Evolutionary conservation across 37 sponge, comb jelly and placozoan species (phyloP).

Genomic region (Petrosia ficiformis): DNA sequence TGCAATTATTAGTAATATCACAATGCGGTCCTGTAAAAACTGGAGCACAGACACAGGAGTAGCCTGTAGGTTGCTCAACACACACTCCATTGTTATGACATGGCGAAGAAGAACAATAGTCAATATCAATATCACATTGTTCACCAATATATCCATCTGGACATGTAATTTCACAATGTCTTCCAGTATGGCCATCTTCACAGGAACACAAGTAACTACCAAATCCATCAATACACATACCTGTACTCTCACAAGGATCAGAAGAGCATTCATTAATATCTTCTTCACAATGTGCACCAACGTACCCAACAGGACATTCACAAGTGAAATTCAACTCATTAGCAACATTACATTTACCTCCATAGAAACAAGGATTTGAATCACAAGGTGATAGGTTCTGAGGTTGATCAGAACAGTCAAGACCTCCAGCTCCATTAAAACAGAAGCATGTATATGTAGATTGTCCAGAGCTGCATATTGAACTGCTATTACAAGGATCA

Average conservation of each 20-base stretch:
- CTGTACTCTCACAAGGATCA: slow-evolving; percentile 44
- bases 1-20: slow-evolving; percentile 12
- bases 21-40: slow-evolving; percentile 39
- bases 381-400: slow-evolving; percentile 25
- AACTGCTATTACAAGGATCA: slow-evolving; percentile 8
- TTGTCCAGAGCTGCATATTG: slow-evolving; percentile 46
- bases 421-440: slow-evolving; percentile 15
- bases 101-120: slow-evolving; percentile 8
- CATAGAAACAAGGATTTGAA: slow-evolving; percentile 52
- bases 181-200: not conserved
- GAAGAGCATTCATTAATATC: slow-evolving; percentile 47
- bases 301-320: slow-evolving; percentile 47
- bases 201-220: slow-evolving; percentile 14
- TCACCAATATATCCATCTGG: slow-evolving; percentile 31
- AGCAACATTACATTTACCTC: slow-evolving; percentile 36
- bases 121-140: slow-evolving; percentile 29
- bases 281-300: slow-evolving; percentile 53
- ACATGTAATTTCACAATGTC: slow-evolving; percentile 23
- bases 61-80: slow-evolving; percentile 2
- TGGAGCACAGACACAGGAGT: slow-evolving; percentile 29
- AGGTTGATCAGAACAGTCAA: slow-evolving; percentile 3
- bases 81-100: slow-evolving; percentile 57
- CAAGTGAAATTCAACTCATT: slow-evolving; percentile 17
- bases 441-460: slow-evolving; percentile 59
- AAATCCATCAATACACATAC: slow-evolving; percentile 37